Conservation (phyloP, 2,888 invertebrate genomes). For the Drosophila testacea region DNA sequence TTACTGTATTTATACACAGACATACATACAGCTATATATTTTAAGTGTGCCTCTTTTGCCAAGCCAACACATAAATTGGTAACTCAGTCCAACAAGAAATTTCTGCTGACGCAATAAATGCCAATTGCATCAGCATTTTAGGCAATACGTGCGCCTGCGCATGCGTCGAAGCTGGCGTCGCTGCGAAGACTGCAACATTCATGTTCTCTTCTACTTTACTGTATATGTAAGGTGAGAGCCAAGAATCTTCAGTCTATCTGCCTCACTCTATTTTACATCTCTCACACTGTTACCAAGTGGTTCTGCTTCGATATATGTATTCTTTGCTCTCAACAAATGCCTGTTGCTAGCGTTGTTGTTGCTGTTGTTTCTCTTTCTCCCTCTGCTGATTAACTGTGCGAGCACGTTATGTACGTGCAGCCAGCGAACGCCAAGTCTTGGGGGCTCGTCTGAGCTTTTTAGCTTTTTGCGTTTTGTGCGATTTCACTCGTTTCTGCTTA, state of each 20-base stretch:
- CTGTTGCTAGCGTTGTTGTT: conserved; percentile 13
- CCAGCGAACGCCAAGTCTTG: conserved; percentile 38
- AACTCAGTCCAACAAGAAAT: conserved; percentile 9
- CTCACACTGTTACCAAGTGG: conserved; percentile 41
- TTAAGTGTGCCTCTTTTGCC: conserved; percentile 1
- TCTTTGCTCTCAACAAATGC: conserved; percentile 12
- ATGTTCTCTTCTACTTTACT: conserved; percentile 4
- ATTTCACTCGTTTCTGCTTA: conserved; percentile 32
- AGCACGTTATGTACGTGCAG: conserved; percentile 37
- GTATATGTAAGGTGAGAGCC: background rate
- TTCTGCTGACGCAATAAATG: conserved; percentile 69
- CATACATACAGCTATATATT: conserved; percentile 3
- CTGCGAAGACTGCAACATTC: conserved; percentile 21
- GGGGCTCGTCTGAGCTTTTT: conserved; percentile 66
- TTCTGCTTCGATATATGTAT: background rate
- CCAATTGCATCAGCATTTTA: conserved; percentile 71
- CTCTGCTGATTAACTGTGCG: conserved; percentile 9
- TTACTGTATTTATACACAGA: conserved; percentile 13
- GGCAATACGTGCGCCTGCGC: conserved; percentile 61
- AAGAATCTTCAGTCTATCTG: background rate
- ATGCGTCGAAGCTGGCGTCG: conserved; percentile 31
- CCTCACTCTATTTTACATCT: conserved; percentile 17
- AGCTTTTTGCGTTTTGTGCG: conserved; percentile 17
- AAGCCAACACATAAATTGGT: conserved; percentile 12
- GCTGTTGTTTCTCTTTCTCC: conserved; percentile 5